Percentiles rank a stretch among this genome's conserved stretches.
phyloP scores from a whole-genome alignment of 2,113 vertebrate genomes.

The Dinomys branickii region DNA sequence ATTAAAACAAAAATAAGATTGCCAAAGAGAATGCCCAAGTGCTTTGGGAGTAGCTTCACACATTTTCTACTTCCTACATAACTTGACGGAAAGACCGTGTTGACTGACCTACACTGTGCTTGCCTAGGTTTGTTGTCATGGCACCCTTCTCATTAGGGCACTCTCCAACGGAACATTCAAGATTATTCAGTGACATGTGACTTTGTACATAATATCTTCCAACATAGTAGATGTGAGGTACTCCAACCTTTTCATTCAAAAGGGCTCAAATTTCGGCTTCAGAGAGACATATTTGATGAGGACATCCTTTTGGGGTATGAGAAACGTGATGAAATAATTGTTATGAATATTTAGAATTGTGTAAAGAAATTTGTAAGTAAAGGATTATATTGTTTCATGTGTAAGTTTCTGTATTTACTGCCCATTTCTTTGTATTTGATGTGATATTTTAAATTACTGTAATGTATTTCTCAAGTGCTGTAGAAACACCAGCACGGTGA shows the following conservation, averaged over 20 bases:
- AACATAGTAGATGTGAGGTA: not conserved
- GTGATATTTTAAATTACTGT: conserved; percentile 23
- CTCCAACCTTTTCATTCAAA: not conserved
- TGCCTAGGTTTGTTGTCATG: not conserved
- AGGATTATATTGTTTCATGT: not conserved
- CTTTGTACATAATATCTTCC: not conserved
- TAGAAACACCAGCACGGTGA: not conserved
- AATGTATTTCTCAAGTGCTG: not conserved
- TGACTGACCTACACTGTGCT: not conserved
- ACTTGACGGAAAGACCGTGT: not conserved
- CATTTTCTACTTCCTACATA: not conserved
- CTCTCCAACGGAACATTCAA: not conserved
- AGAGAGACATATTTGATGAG: not conserved
- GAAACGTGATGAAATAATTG: not conserved
- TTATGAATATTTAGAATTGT: not conserved
- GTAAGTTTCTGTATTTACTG: not conserved
- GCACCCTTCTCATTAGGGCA: not conserved
- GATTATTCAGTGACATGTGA: too few species aligned
- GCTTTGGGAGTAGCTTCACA: not conserved
- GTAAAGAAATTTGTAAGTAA: not conserved
- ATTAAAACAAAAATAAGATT: not conserved
- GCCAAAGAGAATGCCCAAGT: not conserved
- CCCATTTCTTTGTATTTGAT: not conserved
- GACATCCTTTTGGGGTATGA: not conserved
- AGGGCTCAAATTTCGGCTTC: conserved; percentile 25